Conservation (phyloP, 2,113 vertebrate species). For the Ellobius talpinus region DNA sequence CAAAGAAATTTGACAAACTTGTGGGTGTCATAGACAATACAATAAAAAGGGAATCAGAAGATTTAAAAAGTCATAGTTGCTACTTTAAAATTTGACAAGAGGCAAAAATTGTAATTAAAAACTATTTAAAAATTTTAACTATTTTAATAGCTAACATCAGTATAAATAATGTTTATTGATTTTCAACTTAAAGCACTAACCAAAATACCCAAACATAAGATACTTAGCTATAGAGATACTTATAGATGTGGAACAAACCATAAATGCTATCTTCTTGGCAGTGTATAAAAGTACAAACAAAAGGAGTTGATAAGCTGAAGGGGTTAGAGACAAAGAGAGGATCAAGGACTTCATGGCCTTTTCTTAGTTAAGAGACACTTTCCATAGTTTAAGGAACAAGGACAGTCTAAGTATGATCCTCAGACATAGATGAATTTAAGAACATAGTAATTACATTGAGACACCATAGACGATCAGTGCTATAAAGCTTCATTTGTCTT, state of each 20-base stretch:
- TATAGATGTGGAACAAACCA: conserved; percentile 46
- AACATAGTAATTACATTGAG: neutral
- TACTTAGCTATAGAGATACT: conserved; percentile 53
- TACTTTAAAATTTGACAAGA: conserved; percentile 4
- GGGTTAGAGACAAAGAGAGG: conserved; percentile 8
- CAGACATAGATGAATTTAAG: conserved; percentile 24
- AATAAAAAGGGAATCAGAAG: conserved; percentile 35
- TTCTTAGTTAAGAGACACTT: conserved; percentile 22
- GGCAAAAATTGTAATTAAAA: conserved; percentile 5
- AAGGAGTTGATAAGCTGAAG: conserved; percentile 18
- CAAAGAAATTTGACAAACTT: conserved; percentile 49
- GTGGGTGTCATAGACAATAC: neutral
- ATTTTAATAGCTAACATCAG: neutral
- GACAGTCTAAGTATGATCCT: conserved; percentile 33
- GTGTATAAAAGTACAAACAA: conserved; percentile 55
- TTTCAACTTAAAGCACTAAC: conserved; percentile 56
- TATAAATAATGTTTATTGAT: conserved; percentile 30
- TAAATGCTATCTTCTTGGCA: conserved; percentile 43
- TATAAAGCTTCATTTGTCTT: conserved; percentile 39
- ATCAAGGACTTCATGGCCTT: neutral
- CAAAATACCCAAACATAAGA: conserved; percentile 43
- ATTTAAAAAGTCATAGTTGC: neutral
- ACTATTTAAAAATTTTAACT: neutral
- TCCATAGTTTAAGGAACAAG: conserved; percentile 26
- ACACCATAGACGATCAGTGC: conserved; percentile 19